A percentile compares a stretch with the other conserved stretches of the same genome.
Conservation (phyloP, 2,113 vertebrate genomes). For the Myotis davidii region DNA sequence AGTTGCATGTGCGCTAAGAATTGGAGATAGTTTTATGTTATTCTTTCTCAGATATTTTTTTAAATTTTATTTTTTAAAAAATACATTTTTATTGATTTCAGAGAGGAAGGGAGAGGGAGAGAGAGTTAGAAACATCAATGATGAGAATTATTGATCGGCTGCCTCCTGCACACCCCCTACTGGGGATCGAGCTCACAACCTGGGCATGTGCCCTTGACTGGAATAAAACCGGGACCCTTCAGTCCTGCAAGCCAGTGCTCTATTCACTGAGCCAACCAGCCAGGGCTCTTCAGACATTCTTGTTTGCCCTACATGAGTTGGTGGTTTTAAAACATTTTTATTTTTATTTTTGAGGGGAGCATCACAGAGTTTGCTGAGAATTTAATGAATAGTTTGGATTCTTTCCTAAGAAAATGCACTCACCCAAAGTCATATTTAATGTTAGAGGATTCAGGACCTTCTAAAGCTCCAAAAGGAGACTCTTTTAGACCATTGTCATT, state of each 20-base stretch:
- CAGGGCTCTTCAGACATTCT: not conserved
- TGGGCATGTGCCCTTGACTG: too few relatives aligned
- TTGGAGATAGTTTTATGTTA: not conserved
- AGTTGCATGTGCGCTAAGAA: not conserved
- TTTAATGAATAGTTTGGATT: not conserved
- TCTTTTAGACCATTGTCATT: not conserved
- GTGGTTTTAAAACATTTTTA: not conserved
- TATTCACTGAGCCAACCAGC: too few relatives aligned
- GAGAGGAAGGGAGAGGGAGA: too few relatives aligned
- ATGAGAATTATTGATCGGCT: too few relatives aligned
- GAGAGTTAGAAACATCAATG: too few relatives aligned
- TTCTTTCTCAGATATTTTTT: conserved; percentile 37
- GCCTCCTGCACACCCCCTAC: too few relatives aligned
- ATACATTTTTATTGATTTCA: too few relatives aligned
- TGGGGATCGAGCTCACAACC: too few relatives aligned
- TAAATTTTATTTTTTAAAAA: not conserved
- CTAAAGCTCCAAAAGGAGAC: not conserved
- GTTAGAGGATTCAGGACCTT: not conserved
- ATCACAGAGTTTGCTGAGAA: conserved; percentile 8
- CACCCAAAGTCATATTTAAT: not conserved
- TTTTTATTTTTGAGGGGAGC: not conserved
- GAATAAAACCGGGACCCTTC: too few relatives aligned
- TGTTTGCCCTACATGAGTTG: not conserved
- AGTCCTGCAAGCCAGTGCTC: too few relatives aligned
- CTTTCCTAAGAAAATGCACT: conserved; percentile 32